Evolutionary conservation across 2,113 vertebrate genomes (phyloP), one percentile per base, ranked within the genome.

Genomic region (Cyanistes caeruleus): DNA sequence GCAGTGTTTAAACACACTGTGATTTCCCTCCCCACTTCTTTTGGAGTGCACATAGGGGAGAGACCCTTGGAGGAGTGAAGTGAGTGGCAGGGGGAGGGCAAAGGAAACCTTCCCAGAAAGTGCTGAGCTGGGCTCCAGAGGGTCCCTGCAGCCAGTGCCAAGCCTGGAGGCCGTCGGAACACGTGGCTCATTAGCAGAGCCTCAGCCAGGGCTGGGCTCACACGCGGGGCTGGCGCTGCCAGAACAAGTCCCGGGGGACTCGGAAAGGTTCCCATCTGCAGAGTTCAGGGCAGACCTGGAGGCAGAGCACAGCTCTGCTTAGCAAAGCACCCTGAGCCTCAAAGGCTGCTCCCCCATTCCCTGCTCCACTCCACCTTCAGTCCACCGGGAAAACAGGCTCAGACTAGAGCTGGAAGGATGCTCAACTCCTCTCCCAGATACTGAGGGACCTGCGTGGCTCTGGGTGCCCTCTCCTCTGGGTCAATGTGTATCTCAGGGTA

Each of bases 1-100:
- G 51, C 81, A 80, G 55, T 80, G 75, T 91, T 96, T 91, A 91
- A 93, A 91, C 92, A 75, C 41, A 33, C 19, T 15, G n/a, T 12
- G 52, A 35, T 33, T 53, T 60, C 25, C 5, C 28, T 15, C 12
- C 2, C 6, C 3, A 0, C 27, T 19, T 9, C 48, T 56, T 87
- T 84, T 11, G 1, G 43, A 65, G 46, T 7, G 31, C 76, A 46
- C 7, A 18, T 0, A 33, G 39, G 76, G 31, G 68, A 58, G 77
- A 87, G 80, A 77, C 39, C 52, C 48, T 43, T 13, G 64, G 82
- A 74, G 65, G 41, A 24, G 72, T 7, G 64, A 13, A 68, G 55
- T 10, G 74, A 78, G 69, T 1, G 0, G 81, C 58, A 59, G 53
- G 44, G 59, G 49, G 68, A 64, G 55, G 22, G 22, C 56, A 24